A percentile compares a stretch with the other conserved stretches of the same genome.
These are phyloP conservation scores for Hemicentrotus pulcherrimus DNA, from an alignment of 35 echinoderm and acorn worm species.

Conservation along the genomic window DNA sequence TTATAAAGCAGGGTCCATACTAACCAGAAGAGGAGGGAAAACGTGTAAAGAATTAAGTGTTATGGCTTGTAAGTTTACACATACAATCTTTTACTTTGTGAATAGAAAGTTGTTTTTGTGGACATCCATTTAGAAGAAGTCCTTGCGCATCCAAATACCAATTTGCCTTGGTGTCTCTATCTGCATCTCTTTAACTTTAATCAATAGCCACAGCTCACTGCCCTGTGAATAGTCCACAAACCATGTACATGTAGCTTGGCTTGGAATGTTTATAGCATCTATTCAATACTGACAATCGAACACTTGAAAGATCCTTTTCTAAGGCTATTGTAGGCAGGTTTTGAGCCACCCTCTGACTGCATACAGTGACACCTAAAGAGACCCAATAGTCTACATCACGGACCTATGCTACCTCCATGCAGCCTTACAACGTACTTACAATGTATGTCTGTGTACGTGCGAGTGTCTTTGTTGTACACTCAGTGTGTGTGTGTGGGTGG, in stretches of 20 bases:
- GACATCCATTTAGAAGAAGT: background rate
- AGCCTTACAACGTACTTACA: background rate
- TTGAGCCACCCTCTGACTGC: background rate
- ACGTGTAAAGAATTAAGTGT: no score
- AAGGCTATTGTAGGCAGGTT: slow-evolving; percentile 15
- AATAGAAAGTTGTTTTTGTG: background rate
- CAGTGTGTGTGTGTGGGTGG: background rate
- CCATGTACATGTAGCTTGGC: background rate
- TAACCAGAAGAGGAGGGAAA: no score
- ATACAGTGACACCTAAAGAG: background rate
- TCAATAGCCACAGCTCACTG: background rate
- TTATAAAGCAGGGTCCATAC: no score
- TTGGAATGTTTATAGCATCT: background rate
- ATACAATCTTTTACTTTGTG: no score
- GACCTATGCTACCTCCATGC: background rate
- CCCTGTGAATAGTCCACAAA: background rate
- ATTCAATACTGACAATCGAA: slow-evolving; percentile 32
- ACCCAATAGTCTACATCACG: background rate
- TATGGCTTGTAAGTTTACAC: no score
- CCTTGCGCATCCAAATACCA: background rate
- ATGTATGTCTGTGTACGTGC: slow-evolving; percentile 37
- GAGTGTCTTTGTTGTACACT: background rate
- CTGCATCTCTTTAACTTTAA: background rate
- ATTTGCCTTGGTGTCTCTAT: background rate
- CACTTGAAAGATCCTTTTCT: slow-evolving; percentile 31